Conservation (phyloP, 1,140 invertebrate species). For the Zaprionus vittiger region DNA sequence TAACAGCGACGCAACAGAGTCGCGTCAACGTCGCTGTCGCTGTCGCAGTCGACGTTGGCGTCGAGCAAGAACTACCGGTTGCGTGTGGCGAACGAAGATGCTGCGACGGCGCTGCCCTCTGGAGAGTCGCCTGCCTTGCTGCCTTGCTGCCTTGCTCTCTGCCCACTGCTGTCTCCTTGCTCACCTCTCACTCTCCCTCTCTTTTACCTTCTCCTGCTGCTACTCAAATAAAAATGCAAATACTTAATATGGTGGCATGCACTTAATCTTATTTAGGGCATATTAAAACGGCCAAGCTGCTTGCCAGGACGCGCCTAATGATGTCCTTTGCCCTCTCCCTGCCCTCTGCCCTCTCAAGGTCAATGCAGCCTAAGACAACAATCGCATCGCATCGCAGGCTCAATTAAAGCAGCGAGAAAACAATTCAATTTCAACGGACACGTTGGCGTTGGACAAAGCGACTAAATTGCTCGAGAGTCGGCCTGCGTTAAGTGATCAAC, state of each 20-base stretch:
- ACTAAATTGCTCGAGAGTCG: conserved; percentile 1
- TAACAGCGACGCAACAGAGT: conserved; percentile 71
- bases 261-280: conserved; percentile 77
- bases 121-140: background rate
- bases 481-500: background rate
- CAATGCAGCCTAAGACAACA: conserved; percentile 2
- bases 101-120: conserved; percentile 40
- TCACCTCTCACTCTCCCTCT: background rate
- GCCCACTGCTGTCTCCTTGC: background rate
- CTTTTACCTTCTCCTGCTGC: background rate
- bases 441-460: background rate
- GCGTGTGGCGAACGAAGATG: conserved; percentile 42
- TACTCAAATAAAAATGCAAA: conserved; percentile 68
- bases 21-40: conserved; percentile 7
- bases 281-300: conserved; percentile 63
- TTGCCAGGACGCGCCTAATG: conserved; percentile 53
- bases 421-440: conserved; percentile 17
- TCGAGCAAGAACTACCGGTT: conserved; percentile 71
- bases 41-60: conserved; percentile 24
- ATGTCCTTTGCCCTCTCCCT: conserved; percentile 26
- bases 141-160: conserved; percentile 12
- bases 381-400: conserved; percentile 2
- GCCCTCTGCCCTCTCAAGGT: background rate
- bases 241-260: conserved; percentile 62
- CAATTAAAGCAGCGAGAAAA: conserved; percentile 26